phyloP scores from a whole-genome alignment of 2,888 invertebrate species.

The Leptopilina drosophilae region DNA sequence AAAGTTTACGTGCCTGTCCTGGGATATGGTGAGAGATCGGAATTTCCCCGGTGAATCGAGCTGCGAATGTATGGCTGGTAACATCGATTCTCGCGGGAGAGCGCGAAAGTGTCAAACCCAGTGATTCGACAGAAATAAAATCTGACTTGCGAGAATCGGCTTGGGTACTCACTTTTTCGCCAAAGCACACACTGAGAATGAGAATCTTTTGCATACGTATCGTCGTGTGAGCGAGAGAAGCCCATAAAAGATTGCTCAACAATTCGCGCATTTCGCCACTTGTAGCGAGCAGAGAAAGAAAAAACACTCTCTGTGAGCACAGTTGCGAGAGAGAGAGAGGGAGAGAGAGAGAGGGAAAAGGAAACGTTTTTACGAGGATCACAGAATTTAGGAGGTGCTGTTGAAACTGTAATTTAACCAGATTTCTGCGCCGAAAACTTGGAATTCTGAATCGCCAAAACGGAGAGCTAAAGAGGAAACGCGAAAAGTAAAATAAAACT shows the following conservation, averaged over 20 bases:
- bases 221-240: not conserved
- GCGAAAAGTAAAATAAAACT: not conserved
- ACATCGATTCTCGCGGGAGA: slow-evolving; percentile 49
- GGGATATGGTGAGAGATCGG: not conserved
- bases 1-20: slow-evolving; percentile 28
- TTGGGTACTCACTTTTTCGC: not conserved
- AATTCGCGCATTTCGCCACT: slow-evolving; percentile 17
- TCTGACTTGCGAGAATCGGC: slow-evolving; percentile 24
- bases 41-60: slow-evolving; percentile 66
- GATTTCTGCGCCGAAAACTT: slow-evolving; percentile 21
- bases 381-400: slow-evolving; percentile 35
- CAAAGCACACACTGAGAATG: slow-evolving; percentile 1
- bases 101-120: slow-evolving; percentile 37
- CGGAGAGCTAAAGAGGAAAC: not conserved
- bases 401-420: slow-evolving; percentile 37
- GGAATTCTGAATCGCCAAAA: slow-evolving; percentile 2
- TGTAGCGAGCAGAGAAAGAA: not conserved
- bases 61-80: slow-evolving; percentile 47
- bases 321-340: too few relatives aligned
- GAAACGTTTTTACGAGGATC: slow-evolving; percentile 26
- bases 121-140: slow-evolving; percentile 39
- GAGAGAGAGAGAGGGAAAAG: too few relatives aligned
- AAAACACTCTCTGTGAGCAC: too few relatives aligned
- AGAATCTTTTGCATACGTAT: slow-evolving; percentile 37
- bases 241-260: slow-evolving; percentile 21